Conservation (phyloP, 2,113 vertebrate genomes). For the Orycteropus afer region DNA sequence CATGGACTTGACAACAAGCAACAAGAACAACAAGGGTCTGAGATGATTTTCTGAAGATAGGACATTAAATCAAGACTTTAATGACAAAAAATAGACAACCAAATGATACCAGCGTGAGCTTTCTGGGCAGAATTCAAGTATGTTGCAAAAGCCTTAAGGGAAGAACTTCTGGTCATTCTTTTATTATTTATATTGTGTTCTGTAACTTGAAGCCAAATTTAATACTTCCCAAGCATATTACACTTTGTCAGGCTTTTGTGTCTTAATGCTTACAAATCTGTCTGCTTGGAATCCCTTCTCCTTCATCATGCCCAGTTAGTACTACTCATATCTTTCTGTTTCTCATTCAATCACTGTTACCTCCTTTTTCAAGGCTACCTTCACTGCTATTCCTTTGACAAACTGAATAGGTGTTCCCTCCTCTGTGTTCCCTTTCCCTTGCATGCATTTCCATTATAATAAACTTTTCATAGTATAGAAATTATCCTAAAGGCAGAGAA, state of each 20-base stretch:
- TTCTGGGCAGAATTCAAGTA: neutral
- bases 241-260: neutral
- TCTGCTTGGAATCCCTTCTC: neutral
- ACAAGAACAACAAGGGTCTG: no score
- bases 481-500: slow-evolving; percentile 6
- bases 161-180: neutral
- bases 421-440: neutral
- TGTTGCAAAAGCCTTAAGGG: neutral
- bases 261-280: neutral
- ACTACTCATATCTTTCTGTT: neutral
- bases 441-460: neutral
- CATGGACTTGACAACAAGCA: no score
- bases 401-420: neutral
- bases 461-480: neutral
- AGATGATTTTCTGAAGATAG: neutral
- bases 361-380: neutral
- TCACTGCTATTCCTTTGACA: neutral
- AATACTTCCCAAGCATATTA: neutral
- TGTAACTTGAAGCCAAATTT: neutral
- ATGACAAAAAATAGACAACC: neutral
- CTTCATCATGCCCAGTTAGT: neutral
- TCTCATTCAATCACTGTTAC: neutral
- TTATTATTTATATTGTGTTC: neutral
- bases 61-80: neutral
- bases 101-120: neutral